Evolutionary conservation across 2,888 invertebrate species (phyloP), one percentile per base, ranked within the genome.

Genomic region (Rhagonycha lutea): DNA sequence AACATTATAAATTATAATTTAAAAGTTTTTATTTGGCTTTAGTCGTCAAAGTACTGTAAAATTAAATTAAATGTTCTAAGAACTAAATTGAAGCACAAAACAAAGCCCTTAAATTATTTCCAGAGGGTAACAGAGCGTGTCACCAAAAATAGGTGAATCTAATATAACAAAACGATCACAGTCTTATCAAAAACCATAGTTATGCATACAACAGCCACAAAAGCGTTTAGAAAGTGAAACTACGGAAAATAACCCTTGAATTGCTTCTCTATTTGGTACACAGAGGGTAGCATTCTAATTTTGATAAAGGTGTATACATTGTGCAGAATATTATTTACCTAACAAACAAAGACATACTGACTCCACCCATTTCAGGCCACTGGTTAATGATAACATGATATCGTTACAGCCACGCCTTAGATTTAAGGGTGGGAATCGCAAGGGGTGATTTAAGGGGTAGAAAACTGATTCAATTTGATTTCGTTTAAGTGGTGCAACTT

Each of bases 241-340:
- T 63, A 26, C 14, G 69, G 70, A 72, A 73, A 70, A 79, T 28
- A 76, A 71, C 73, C 73, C 29, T 69, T 67, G 73, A 85, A 86
- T 84, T 86, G 87, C 86, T 85, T 85, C 78, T 86, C 85, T 85
- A 78, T 74, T 83, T 84, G 86, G 86, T 88, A 87, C 85, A 84
- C 85, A 72, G 71, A 87, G 84, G 86, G 89, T 90, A 83, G 84
- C 86, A 85, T 80, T 86, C 86, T 85, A 80, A 82, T 75, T 78
- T 79, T 78, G 79, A 81, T 84, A 87, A 86, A 87, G 91, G 90
- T 92, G 91, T 91, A 90, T 92, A 92, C 91, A 91, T 91, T 92
- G 91, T 91, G 90, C 91, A 91, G 90, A 92, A 92, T 92, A 92
- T 91, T 92, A 92, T 92, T 92, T 92, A 92, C 91, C 90, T 91